phyloP scores from a whole-genome alignment of 2,888 invertebrate genomes.

The Tyria jacobaeae region DNA sequence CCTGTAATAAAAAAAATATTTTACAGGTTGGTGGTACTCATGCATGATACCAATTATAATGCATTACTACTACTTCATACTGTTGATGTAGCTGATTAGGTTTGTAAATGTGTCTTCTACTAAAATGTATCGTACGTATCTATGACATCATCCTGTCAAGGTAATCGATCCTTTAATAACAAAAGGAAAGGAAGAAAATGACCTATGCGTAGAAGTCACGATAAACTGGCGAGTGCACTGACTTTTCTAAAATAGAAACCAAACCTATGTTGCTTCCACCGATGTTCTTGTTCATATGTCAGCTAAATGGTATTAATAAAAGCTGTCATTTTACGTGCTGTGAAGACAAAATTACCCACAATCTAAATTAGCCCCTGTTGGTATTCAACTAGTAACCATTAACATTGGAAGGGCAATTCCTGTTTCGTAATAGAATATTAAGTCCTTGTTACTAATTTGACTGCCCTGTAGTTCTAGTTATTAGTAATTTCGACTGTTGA shows the following conservation, averaged over 20 bases:
- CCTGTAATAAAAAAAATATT: no score
- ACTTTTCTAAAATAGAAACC: neutral
- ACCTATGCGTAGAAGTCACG: neutral
- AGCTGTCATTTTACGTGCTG: neutral
- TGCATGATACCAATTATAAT: no score
- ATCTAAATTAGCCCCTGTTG: conserved; percentile 1
- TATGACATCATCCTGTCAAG: neutral
- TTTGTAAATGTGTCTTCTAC: neutral
- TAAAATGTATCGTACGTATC: neutral
- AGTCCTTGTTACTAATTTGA: no score
- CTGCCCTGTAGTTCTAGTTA: no score
- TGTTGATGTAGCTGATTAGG: neutral
- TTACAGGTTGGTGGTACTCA: no score
- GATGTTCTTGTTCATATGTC: neutral
- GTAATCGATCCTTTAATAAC: neutral
- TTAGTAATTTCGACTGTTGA: no score
- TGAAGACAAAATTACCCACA: neutral
- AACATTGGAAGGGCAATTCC: neutral
- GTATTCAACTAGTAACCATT: conserved; percentile 2
- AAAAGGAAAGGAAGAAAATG: neutral
- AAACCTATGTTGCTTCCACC: neutral
- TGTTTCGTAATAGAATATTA: neutral
- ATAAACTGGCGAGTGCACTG: neutral
- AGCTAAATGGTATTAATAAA: conserved; percentile 1
- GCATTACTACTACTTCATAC: neutral